Base-by-base conservation (phyloP, 1,140 invertebrate genomes). In the Caenorhabditis tropicalis region DNA sequence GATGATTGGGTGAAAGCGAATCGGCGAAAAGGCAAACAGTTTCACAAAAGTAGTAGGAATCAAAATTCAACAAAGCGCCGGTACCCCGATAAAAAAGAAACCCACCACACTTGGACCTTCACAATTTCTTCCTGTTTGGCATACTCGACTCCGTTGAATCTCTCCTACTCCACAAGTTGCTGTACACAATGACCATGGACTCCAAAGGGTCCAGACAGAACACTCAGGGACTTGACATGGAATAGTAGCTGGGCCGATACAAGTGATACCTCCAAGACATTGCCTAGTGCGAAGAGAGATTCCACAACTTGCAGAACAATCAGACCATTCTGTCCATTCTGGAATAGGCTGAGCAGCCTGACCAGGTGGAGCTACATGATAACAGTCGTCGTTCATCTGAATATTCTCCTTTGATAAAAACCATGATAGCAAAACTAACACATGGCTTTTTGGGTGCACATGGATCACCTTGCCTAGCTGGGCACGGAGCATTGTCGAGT, bases 281-380 rank as follows among this genome's bases (percentile, higher is more conserved):
- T 88, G 87, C 9, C 91, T 82, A 1, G 86, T 87, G 51, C 93
- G 92, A 1, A 93, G 88, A 0, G 95, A 95, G 24, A 93, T 91
- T 0, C 94, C 94, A 89, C 95, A 94, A 48, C 94, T 92, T 5
- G 93, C 93, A 86, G 95, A 94, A 91, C 95, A 95, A 49, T 93
- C 92, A 31, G 94, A 93, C 95, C 95, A 94, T 82, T 95, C 94
- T 10, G 94, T 93, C 95, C 95, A 96, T 88, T 84, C 83, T 9
- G 31, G 36, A 33, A 74, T n/a, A 43, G 65, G 48, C 21, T 39
- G 70, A 27, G 31, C 21, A 1, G 33, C 43, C 24, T 56, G 31
- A 6, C 19, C 48, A 19, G 83, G 70, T 3, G 65, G 58, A 19
- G 60, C 70, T 4, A 84, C 83, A 16, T 58, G 83, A 29, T 79